These are phyloP conservation scores for Clostera curtula DNA, from an alignment of 2,888 invertebrate genomes.

Conservation along the genomic window DNA sequence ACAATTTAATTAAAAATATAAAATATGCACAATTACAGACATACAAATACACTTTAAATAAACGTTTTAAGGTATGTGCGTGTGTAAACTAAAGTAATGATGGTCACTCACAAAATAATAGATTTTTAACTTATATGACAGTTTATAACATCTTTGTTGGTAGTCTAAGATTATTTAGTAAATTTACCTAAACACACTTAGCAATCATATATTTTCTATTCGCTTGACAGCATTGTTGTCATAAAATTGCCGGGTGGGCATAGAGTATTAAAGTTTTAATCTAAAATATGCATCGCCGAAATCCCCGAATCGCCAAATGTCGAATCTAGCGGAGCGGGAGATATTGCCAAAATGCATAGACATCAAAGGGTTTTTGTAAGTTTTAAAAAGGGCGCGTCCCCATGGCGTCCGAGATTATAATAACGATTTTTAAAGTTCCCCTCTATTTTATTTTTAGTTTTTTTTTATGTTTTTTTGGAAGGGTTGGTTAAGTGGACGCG, in stretches of 20 bases:
- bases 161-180: no score
- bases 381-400: constrained; percentile 73
- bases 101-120: no score
- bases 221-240: no score
- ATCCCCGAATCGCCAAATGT: constrained; percentile 68
- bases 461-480: constrained; percentile 53
- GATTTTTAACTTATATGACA: no score
- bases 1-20: no score
- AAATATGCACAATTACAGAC: no score
- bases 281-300: constrained; percentile 66
- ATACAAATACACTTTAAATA: no score
- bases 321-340: constrained; percentile 57
- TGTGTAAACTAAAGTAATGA: no score
- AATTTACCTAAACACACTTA: no score
- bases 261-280: constrained; percentile 58
- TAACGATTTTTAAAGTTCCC: constrained; percentile 73
- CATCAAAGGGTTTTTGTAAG: constrained; percentile 72
- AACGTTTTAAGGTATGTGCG: no score
- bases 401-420: constrained; percentile 73
- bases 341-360: constrained; percentile 70
- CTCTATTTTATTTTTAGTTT: constrained; percentile 61
- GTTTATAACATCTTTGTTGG: no score
- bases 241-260: constrained; percentile 39
- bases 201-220: no score
- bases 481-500: constrained; percentile 67